A percentile compares a stretch with the other conserved stretches of the same genome.
phyloP scores from a whole-genome alignment of 2,797 vertebrate genomes.

The Ambastaia sidthimunki region DNA sequence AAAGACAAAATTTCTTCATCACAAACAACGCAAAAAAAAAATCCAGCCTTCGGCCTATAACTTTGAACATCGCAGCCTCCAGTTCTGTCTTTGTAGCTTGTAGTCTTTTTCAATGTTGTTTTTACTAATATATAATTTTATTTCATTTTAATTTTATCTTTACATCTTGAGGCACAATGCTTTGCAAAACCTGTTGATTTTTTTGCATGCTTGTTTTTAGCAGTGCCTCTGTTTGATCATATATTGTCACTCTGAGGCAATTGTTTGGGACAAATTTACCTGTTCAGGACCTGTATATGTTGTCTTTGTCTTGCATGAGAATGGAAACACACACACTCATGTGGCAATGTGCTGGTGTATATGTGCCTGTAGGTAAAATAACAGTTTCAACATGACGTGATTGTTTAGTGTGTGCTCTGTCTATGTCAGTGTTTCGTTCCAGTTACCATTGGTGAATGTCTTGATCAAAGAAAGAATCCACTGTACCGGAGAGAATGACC shows the following conservation, averaged over 20 bases:
- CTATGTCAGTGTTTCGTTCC: conserved; percentile 2
- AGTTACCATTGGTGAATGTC: background rate
- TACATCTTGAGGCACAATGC: background rate
- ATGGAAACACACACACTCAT: conserved; percentile 37
- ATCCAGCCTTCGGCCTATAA: conserved; percentile 54
- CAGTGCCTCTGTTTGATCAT: conserved; percentile 51
- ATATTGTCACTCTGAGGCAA: conserved; percentile 21
- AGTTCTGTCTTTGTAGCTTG: conserved; percentile 26
- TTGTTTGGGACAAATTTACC: background rate
- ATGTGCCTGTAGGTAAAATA: conserved; percentile 29
- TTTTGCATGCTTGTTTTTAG: conserved; percentile 40
- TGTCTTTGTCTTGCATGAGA: conserved; percentile 67
- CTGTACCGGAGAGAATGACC: conserved; percentile 21
- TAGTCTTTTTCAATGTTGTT: background rate
- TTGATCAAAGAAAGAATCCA: conserved; percentile 1
- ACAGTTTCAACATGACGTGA: conserved; percentile 3
- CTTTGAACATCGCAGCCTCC: conserved; percentile 18
- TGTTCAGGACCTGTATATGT: conserved; percentile 23
- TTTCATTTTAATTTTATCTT: conserved; percentile 1
- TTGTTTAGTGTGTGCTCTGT: background rate
- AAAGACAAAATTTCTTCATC: conserved; percentile 6
- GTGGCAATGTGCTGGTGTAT: conserved; percentile 46
- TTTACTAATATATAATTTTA: conserved; percentile 15
- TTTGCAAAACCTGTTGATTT: conserved; percentile 1
- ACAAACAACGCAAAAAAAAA: background rate